Base-by-base conservation (phyloP, 2,113 vertebrate species). In the Geothlypis trichas region DNA sequence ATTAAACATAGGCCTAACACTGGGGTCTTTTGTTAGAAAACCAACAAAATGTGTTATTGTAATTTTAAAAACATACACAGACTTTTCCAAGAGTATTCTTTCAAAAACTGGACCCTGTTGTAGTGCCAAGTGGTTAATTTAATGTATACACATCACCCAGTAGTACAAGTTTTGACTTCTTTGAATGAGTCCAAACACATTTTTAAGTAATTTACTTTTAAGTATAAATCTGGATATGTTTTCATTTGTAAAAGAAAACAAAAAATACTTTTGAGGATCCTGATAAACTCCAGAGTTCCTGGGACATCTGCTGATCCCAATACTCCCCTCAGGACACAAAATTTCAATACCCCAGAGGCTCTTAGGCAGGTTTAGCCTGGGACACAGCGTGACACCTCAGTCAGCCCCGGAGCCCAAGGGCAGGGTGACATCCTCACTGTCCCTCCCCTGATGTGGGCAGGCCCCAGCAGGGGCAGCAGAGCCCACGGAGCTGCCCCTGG, bases 221-320 rank as follows among this genome's bases (percentile, higher is more conserved):
- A 39, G 5, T 47, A 37, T 26, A 62, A 76, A 54, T 10, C 37
- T 39, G 39, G 19, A 30, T 46, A 7, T 5, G 2, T 58, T 90
- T 74, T 31, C 7, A 59, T 30, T 74, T 55, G 42, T 42, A 42
- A 55, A 77, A 76, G 28, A 63, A 84, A 90, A 33, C 4, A 11
- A 26, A 85, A 74, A 67, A 10, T 3, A 20, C n/a, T 66, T 78
- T 6, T n/a, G 49, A 61, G 72, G 44, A 35, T 9, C 24, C 44
- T 72, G 35, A 63, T 44, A 30, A 92, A 31, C 22, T 74, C 61
- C 33, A 22, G 52, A 39, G 57, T 13, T 61, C 7, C 63, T 15
- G 33, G 26, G 58, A 41, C 27, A n/a, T 0, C 2, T 0, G 0
- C 65, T 15, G 54, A 7, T 10, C 13, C 12, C 44, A 11, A 5